Base-by-base conservation (phyloP, 2,797 vertebrate genomes). In the Galago senegalensis region DNA sequence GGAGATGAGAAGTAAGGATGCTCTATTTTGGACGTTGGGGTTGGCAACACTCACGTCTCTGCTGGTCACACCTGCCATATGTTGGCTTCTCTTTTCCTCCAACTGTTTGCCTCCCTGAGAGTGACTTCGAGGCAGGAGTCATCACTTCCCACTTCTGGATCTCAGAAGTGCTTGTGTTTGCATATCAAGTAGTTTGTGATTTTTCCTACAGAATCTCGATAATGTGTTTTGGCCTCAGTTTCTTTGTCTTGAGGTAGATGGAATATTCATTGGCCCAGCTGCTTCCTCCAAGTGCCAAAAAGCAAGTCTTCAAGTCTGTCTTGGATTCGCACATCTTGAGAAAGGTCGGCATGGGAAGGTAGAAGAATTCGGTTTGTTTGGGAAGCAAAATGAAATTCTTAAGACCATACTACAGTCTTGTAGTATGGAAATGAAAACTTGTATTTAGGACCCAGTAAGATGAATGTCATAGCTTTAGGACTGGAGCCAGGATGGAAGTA, bases 51-150 rank as follows among this genome's bases (percentile, higher is more conserved):
- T 91, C 25, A 27, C 10, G 1, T 91, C 94, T 86, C 89, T 72
- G 77, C 95, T 96, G 97, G 96, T 97, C 96, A 97, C 96, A 97
- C 81, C 93, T 97, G 96, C 94, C 92, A 91, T 94, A 82, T 94
- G 94, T 60, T 92, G 87, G 37, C 69, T 94, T 82, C 53, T 93
- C 49, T 92, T 84, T 84, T 49, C 76, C 20, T 90, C 89, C 94
- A 95, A 97, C 87, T 91, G 73, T 80, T 97, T 97, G 95, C n/a
- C 21, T 97, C 91, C 82, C 34, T 72, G 49, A 77, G 75, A 95
- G 61, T 94, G 84, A 90, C 89, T 96, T 96, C 5, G 1, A 97
- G 73, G 89, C 91, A 90, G 87, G 87, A 97, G 81, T 49, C 53
- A 87, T 70, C 43, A 40, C 83, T 93, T 93, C 67, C 69, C 76